These are phyloP conservation scores for Xestobium rufovillosum DNA, from an alignment of 2,888 invertebrate genomes.

Conservation along the genomic window DNA sequence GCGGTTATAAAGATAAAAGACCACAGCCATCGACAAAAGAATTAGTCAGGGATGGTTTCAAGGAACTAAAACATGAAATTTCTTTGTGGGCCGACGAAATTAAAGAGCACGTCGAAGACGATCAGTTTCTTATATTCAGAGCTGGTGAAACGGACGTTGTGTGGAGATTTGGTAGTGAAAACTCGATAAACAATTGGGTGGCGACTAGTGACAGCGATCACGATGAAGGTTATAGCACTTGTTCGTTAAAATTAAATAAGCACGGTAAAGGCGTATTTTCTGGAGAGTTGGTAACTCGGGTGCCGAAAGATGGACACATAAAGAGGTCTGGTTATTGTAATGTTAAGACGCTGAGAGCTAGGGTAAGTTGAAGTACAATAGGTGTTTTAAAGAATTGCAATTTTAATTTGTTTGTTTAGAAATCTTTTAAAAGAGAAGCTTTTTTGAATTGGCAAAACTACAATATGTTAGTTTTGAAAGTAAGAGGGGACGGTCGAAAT, in stretches of 20 bases:
- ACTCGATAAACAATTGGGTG: conserved; percentile 61
- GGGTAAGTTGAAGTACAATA: conserved; percentile 45
- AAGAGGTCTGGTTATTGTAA: conserved; percentile 78
- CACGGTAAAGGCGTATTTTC: conserved; percentile 65
- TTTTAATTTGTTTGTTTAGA: conserved; percentile 46
- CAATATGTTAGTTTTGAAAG: conserved; percentile 67
- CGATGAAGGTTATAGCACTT: conserved; percentile 68
- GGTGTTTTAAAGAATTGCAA: conserved; percentile 1
- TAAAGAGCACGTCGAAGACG: conserved; percentile 54
- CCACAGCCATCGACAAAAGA: conserved; percentile 45
- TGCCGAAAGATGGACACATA: conserved; percentile 74
- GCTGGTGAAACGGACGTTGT: conserved; percentile 65
- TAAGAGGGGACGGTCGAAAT: conserved; percentile 90
- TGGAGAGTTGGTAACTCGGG: conserved; percentile 59
- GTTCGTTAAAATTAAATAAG: conserved; percentile 57
- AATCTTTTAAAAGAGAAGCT: conserved; percentile 69
- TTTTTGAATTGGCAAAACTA: conserved; percentile 71
- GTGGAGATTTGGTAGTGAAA: conserved; percentile 61
- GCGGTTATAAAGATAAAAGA: conserved; percentile 47
- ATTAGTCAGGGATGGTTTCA: conserved; percentile 56
- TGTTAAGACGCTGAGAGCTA: conserved; percentile 58
- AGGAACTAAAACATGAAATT: conserved; percentile 59
- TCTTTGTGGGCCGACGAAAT: conserved; percentile 60
- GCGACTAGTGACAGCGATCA: conserved; percentile 75
- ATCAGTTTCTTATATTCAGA: conserved; percentile 50